Evolutionary conservation across 2,113 vertebrate species (phyloP).

Genomic region (Siniperca chuatsi): DNA sequence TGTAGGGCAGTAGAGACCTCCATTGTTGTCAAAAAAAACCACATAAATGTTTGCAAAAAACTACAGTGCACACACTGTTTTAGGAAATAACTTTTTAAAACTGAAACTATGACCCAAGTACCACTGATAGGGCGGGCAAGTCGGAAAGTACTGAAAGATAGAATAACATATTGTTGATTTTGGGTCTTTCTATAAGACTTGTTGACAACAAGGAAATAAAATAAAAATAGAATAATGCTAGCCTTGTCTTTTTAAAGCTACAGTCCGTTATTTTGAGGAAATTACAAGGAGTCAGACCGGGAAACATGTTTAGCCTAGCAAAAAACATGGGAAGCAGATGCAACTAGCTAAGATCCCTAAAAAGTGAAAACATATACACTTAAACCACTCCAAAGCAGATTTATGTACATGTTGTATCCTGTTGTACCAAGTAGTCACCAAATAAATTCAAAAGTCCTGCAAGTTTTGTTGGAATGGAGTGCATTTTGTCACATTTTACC

Average conservation of each 20-base stretch:
- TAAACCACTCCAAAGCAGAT: not conserved
- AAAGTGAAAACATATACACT: not conserved
- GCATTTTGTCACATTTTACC: not conserved
- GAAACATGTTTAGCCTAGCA: constrained; percentile 3
- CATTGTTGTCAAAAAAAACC: not conserved
- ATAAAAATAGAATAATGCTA: constrained; percentile 1
- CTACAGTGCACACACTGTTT: not conserved
- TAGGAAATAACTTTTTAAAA: not conserved
- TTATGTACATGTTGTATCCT: not conserved
- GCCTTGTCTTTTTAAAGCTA: constrained; percentile 24
- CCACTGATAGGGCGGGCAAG: too few species aligned
- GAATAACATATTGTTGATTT: not conserved
- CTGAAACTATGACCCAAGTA: not conserved
- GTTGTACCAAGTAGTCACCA: not conserved
- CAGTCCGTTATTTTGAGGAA: constrained; percentile 19
- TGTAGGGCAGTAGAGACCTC: not conserved
- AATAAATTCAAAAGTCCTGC: not conserved
- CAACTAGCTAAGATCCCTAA: not conserved
- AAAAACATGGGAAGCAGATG: not conserved
- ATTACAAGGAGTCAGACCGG: not conserved
- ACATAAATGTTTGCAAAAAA: not conserved
- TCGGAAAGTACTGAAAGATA: not conserved
- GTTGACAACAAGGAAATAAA: constrained; percentile 8
- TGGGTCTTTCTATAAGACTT: constrained; percentile 15
- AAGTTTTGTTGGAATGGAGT: not conserved